Evolutionary conservation across 2,797 vertebrate species (phyloP), one percentile per base, ranked within the genome.

Genomic region (Agapornis canus): DNA sequence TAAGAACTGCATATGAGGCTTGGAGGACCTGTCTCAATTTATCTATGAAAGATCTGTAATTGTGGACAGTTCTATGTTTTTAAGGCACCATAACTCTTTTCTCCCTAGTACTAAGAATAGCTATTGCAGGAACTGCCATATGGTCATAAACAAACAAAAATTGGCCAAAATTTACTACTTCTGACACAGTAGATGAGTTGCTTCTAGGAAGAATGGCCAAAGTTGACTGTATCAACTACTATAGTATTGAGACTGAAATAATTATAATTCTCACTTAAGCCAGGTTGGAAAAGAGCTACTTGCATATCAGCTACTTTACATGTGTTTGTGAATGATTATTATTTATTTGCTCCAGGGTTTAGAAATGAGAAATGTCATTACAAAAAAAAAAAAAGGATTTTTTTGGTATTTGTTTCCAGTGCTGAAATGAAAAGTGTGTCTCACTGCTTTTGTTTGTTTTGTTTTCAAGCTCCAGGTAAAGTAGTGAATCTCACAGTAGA

Each of bases 401-500:
- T 22, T 45, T 14, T 16, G 82, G 60, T 94, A 47, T 48, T 11
- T 18, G 82, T 75, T 94, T 69, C 35, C 76, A 43, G 10, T 76
- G 11, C n/a, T 63, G 77, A 88, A 59, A 90, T 86, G 35, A 69
- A 63, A 88, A 78, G 3, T 85, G 76, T 84, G 26, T 85, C 64
- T 95, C 77, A 85, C 29, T 75, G 35, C 25, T 85, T 92, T 71
- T 88, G 26, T 85, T 64, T 94, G 45, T 37, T 86, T 86, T 96
- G 79, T 96, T 92, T 97, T 91, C 97, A 96, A 99, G 99, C 99
- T 94, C 99, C 99, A 76, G 99, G 99, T 86, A 98, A 99, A 96
- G 99, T 99, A 93, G 99, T 99, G 82, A 99, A 99, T 97, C 97
- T 99, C 94, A 99, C 99, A 21, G 99, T 99, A 8, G 98, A 98